Percentiles rank a stretch among this genome's conserved stretches.
These are phyloP conservation scores for Dryadula phaetusa DNA, from an alignment of 2,888 invertebrate species.

Conservation along the genomic window DNA sequence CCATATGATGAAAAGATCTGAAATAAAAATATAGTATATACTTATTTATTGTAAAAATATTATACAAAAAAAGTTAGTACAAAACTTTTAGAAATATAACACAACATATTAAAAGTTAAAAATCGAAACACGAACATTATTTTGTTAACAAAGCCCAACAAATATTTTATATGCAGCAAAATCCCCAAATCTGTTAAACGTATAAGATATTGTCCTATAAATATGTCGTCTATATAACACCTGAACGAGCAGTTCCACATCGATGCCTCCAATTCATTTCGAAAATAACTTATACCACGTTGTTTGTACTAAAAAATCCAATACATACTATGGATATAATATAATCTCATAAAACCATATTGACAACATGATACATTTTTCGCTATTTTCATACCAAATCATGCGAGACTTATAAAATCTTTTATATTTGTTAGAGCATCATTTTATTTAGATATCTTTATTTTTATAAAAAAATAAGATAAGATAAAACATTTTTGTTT, in stretches of 20 bases:
- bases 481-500: no score
- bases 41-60: no score
- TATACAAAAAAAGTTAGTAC: no score
- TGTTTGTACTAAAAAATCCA: slow-evolving; percentile 35
- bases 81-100: neutral
- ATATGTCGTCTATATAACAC: slow-evolving; percentile 34
- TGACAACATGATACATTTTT: slow-evolving; percentile 18
- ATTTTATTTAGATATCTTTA: neutral
- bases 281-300: slow-evolving; percentile 32
- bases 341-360: slow-evolving; percentile 29
- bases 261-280: slow-evolving; percentile 28
- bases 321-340: slow-evolving; percentile 29
- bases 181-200: slow-evolving; percentile 9
- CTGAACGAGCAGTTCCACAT: slow-evolving; percentile 30
- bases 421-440: neutral
- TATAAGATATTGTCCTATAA: slow-evolving; percentile 29
- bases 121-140: neutral
- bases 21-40: slow-evolving; percentile 24
- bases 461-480: neutral
- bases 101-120: neutral
- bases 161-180: slow-evolving; percentile 20
- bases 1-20: slow-evolving; percentile 89
- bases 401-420: neutral
- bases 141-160: neutral
- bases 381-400: neutral